Evolutionary conservation across 2,888 invertebrate genomes (phyloP), one percentile per base, ranked within the genome.

Genomic region (Clistopyga incitator): DNA sequence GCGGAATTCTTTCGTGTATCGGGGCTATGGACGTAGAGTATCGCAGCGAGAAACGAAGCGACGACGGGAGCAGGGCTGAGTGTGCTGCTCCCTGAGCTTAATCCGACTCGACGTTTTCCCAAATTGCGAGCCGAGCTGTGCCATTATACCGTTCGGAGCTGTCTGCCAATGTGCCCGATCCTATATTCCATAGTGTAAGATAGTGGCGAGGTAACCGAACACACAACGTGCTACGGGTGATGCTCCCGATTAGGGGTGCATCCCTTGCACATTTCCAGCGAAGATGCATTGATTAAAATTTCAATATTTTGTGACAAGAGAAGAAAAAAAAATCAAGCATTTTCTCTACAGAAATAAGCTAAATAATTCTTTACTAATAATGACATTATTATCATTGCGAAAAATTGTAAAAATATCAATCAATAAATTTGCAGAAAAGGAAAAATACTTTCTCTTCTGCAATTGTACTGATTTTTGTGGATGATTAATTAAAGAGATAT

Each of bases 61-160:
- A 77, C 71, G 76, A 71, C 25, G 59, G 13, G 18, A n/a, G 45
- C 59, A 42, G 61, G 34, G 68, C 74, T 82, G 61, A 18, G 18
- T 72, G 29, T 45, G 25, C 56, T 54, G 23, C 54, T 56, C 56
- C 50, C 68, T 29, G 25, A 74, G 68, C 54, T 54, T 82, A 82
- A 82, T 82, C 74, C 78, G n/a, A 82, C 61, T 64, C 64, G 82
- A 82, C 78, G 78, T 78, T 82, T 72, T 45, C 72, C 72, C 38
- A 78, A 74, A 82, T 74, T 78, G 78, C 78, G 34, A 54, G 59
- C 52, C 23, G 64, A 29, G 50, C 38, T 54, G 25, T 15, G 29
- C 71, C 52, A 76, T 65, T 77, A 59, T 78, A 78, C 50, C 20
- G 13, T 65, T 54, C 20, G n/a, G 29, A 47, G 72, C 29, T 13